Evolutionary conservation across 2,888 invertebrate genomes (phyloP), one percentile per base, ranked within the genome.

Genomic region (Lasioglossum leucozonium): DNA sequence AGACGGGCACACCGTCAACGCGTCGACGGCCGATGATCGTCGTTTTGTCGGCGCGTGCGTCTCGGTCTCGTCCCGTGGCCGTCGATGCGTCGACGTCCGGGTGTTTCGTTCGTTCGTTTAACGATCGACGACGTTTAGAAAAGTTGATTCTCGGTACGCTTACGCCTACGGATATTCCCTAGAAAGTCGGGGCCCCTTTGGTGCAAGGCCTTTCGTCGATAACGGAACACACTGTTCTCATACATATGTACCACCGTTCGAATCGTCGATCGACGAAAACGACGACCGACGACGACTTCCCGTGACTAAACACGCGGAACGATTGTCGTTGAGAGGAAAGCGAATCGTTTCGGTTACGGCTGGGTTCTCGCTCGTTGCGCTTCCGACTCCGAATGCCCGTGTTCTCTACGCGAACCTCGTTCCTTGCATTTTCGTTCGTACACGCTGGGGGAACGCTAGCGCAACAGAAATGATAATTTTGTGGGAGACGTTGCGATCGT

Each of bases 121-220:
- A 74, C 72, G 75, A 77, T 73, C 78, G 62, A 69, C 58, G 67
- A 69, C 58, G 67, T 42, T 77, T 81, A 86, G 40, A 86, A 85
- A 85, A 81, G 30, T 71, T 74, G 77, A 81, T 82, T 80, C 37
- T 76, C 62, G 34, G 16, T 77, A 65, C 51, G 47, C 67, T 67
- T 67, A 81, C 11, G 44, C n/a, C 76, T 79, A 85, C 73, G 44
- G 37, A 37, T n/a, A 74, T 76, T 40, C 44, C 72, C 77, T 79
- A 77, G 55, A 44, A 81, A 77, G 51, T 18, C 34, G 67, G 79
- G 37, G 37, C 37, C 67, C 76, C 47, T n/a, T n/a, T 58, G 34
- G 73, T 34, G 74, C n/a, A 58, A 58, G 40, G 74, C 55, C 65
- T 72, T 55, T 72, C 37, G 69, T 42, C 42, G 73, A 74, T 58